Evolutionary conservation across 2,113 vertebrate genomes (phyloP).

Genomic region (Catharus fuscescens): DNA sequence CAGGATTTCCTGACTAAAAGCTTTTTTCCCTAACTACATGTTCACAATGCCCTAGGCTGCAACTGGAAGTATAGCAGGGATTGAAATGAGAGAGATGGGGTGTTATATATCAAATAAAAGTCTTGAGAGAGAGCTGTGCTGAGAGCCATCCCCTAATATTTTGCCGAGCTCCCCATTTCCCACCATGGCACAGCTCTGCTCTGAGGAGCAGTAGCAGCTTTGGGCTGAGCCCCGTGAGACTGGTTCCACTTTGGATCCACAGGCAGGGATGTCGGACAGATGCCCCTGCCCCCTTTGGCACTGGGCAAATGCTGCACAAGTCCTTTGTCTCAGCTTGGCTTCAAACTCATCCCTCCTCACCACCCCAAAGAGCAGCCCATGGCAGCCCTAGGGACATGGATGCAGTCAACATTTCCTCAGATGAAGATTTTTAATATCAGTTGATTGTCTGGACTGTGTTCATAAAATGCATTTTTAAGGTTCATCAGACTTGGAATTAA

Average conservation of each 20-base stretch:
- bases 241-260: not conserved
- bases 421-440: not conserved
- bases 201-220: not conserved
- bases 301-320: not conserved
- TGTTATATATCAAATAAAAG: not conserved
- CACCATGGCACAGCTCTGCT: accelerated
- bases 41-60: not conserved
- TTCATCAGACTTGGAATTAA: not conserved
- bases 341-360: not conserved
- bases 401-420: not conserved
- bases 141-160: accelerated
- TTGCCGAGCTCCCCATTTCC: not conserved
- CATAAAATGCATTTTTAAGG: not conserved
- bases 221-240: not conserved
- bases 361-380: not conserved
- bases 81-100: not conserved
- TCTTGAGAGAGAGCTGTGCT: not conserved
- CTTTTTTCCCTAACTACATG: not conserved
- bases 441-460: not conserved
- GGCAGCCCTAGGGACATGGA: accelerated
- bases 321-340: not conserved
- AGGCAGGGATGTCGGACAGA: not conserved
- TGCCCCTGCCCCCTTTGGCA: not conserved
- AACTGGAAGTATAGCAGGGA: not conserved
- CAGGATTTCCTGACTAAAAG: not conserved